Evolutionary conservation across 2,888 invertebrate genomes (phyloP).

Genomic region (Eubasilissa splendida): DNA sequence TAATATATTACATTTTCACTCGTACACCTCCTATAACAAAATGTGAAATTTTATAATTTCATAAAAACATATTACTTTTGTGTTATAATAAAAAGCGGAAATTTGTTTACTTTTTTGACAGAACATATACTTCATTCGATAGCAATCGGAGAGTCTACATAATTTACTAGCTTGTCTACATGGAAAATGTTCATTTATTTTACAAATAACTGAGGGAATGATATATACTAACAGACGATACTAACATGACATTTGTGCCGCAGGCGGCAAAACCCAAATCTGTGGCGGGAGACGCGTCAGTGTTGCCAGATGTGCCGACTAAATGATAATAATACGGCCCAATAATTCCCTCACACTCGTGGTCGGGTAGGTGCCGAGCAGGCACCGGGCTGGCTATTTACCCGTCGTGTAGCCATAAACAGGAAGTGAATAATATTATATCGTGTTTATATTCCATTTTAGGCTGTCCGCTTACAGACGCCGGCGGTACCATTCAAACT

Average conservation of each 20-base stretch:
- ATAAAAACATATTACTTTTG: too few relatives aligned
- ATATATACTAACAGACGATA: neutral
- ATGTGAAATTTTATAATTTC: too few relatives aligned
- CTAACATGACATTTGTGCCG: neutral
- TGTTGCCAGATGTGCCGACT: conserved; percentile 9
- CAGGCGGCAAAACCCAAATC: conserved; percentile 7
- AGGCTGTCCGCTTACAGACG: neutral
- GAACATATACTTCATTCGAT: too few relatives aligned
- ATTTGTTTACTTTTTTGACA: too few relatives aligned
- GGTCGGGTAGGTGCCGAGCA: neutral
- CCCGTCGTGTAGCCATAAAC: neutral
- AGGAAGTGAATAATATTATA: conserved; percentile 14
- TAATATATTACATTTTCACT: too few relatives aligned
- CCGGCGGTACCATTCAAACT: neutral
- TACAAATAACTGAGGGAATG: too few relatives aligned
- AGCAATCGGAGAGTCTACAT: too few relatives aligned
- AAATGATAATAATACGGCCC: neutral
- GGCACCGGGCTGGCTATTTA: neutral
- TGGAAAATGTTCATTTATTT: too few relatives aligned
- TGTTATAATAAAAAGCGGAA: too few relatives aligned
- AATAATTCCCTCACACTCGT: too few relatives aligned
- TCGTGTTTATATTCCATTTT: conserved; percentile 14
- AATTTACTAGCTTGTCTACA: too few relatives aligned
- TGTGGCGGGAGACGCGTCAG: conserved; percentile 9
- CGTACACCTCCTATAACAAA: too few relatives aligned